A percentile compares a stretch with the other conserved stretches of the same genome.
Evolutionary conservation across 2,888 invertebrate genomes (phyloP).

Genomic region (Hecatera dysodea): DNA sequence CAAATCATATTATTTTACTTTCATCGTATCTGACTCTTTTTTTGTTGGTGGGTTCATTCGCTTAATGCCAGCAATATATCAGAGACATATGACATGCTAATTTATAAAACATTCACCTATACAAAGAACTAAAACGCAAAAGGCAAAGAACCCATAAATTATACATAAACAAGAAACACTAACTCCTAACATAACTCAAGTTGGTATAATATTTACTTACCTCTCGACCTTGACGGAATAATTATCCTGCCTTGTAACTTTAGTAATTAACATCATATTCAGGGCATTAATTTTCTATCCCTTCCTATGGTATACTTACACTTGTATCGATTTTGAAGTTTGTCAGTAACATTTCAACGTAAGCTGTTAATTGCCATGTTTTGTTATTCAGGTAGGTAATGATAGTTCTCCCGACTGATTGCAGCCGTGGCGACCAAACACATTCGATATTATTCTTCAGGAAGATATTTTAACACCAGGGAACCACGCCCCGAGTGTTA

Average conservation of each 20-base stretch:
- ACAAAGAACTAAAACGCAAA: background rate
- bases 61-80: background rate
- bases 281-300: conserved; percentile 36
- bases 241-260: conserved; percentile 45
- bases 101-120: background rate
- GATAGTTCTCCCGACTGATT: too few relatives aligned
- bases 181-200: conserved; percentile 21
- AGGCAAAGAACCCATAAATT: conserved; percentile 17
- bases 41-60: too few relatives aligned
- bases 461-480: too few relatives aligned
- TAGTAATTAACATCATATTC: conserved; percentile 56
- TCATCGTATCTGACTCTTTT: too few relatives aligned
- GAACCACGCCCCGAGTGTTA: too few relatives aligned
- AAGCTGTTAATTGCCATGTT: background rate
- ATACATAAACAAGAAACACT: conserved; percentile 34
- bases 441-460: too few relatives aligned
- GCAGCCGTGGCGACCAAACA: too few relatives aligned
- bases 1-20: too few relatives aligned
- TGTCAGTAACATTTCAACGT: conserved; percentile 21
- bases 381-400: too few relatives aligned
- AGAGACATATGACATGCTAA: background rate
- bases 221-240: conserved; percentile 42
- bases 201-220: conserved; percentile 40
- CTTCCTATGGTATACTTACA: conserved; percentile 36
- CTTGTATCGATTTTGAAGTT: conserved; percentile 46